Conservation (phyloP, 2,888 invertebrate genomes). For the Chrysina gloriosa region DNA sequence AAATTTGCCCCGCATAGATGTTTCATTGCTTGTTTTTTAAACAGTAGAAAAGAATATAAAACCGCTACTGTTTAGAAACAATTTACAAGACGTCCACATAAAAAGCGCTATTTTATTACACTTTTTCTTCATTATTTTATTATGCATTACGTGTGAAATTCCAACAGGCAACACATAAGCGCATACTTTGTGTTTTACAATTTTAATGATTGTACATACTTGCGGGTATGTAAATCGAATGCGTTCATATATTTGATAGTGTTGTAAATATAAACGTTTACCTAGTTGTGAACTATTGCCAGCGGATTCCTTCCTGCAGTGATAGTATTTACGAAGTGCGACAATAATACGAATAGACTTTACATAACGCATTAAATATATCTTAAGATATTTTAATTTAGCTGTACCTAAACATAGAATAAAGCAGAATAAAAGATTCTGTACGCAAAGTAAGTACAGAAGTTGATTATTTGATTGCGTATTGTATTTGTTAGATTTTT, state of each 20-base stretch:
- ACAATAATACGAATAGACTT: not conserved
- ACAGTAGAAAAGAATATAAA: constrained; percentile 39
- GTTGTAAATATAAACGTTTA: not conserved
- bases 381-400: too few relatives aligned
- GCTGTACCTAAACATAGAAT: too few relatives aligned
- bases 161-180: not conserved
- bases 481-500: too few relatives aligned
- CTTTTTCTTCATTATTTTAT: constrained; percentile 30
- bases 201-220: not conserved
- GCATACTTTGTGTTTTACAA: not conserved
- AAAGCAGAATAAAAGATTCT: too few relatives aligned
- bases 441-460: too few relatives aligned
- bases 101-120: constrained; percentile 35
- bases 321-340: not conserved
- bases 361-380: not conserved
- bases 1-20: constrained; percentile 39
- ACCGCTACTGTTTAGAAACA: constrained; percentile 38
- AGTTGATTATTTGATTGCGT: too few relatives aligned
- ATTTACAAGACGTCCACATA: constrained; percentile 37
- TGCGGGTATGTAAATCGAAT: constrained; percentile 6
- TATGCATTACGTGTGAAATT: constrained; percentile 13
- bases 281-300: not conserved
- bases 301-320: not conserved
- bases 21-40: constrained; percentile 39
- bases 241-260: not conserved